These are phyloP conservation scores for Drosophila austrosaltans DNA, from an alignment of 2,888 invertebrate genomes.

Conservation along the genomic window DNA sequence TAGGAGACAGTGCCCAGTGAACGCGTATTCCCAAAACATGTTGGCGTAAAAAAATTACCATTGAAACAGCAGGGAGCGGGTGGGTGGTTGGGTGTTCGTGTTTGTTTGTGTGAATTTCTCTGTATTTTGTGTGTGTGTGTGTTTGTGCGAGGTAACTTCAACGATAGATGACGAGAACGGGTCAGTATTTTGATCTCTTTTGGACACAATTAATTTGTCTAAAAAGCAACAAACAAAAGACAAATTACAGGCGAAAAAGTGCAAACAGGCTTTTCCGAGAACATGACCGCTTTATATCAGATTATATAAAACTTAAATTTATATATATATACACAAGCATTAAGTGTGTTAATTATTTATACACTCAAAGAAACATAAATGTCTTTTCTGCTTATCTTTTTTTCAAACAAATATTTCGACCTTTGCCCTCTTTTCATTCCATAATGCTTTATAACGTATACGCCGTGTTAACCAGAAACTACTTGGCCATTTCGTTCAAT, in stretches of 20 bases:
- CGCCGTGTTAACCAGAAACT: too few relatives aligned
- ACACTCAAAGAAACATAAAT: too few relatives aligned
- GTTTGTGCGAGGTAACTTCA: neutral
- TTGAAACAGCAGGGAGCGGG: slow-evolving; percentile 6
- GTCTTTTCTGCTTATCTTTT: neutral
- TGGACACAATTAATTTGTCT: slow-evolving; percentile 41
- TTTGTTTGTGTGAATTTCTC: neutral
- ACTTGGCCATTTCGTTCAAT: too few relatives aligned
- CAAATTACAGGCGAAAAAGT: slow-evolving; percentile 6
- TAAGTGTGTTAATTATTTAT: neutral
- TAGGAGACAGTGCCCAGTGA: slow-evolving; percentile 34
- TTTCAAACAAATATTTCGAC: too few relatives aligned
- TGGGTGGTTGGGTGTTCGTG: slow-evolving; percentile 7
- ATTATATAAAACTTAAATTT: neutral
- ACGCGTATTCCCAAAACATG: slow-evolving; percentile 41
- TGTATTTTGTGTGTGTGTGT: slow-evolving; percentile 4
- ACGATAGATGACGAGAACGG: slow-evolving; percentile 13
- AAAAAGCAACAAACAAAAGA: slow-evolving; percentile 1
- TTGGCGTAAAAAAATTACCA: slow-evolving; percentile 31
- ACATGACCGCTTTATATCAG: slow-evolving; percentile 7
- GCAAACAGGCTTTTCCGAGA: neutral
- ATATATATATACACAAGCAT: neutral
- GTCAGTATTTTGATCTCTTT: slow-evolving; percentile 32
- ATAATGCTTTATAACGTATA: too few relatives aligned
- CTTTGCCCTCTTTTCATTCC: too few relatives aligned